Evolutionary conservation across 2,113 vertebrate species (phyloP).

Genomic region (Chaetura pelagica): DNA sequence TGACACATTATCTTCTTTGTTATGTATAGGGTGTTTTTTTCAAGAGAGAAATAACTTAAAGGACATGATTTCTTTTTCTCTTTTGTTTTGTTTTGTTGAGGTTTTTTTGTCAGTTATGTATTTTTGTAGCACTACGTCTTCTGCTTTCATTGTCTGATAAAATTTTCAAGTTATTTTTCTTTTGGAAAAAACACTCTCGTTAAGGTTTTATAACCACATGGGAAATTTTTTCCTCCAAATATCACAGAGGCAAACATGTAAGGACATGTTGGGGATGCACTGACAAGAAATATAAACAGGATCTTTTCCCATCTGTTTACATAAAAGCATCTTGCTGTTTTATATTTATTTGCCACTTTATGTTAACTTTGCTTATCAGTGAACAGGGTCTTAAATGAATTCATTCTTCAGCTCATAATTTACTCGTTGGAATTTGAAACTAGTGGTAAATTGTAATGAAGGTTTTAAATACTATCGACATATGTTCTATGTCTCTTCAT

Average conservation of each 20-base stretch:
- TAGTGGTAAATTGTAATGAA: background rate
- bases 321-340: background rate
- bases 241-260: background rate
- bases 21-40: background rate
- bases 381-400: background rate
- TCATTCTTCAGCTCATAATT: constrained; percentile 1
- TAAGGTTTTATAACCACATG: background rate
- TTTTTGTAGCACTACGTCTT: background rate
- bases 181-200: background rate
- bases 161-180: background rate
- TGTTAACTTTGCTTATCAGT: constrained; percentile 12
- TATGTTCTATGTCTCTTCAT: background rate
- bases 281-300: constrained; percentile 36
- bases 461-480: background rate
- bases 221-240: background rate
- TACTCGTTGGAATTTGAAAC: constrained; percentile 12
- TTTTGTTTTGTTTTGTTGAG: background rate
- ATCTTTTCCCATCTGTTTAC: background rate
- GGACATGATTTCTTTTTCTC: background rate
- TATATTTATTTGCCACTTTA: background rate
- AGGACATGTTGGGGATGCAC: background rate
- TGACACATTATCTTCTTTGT: background rate
- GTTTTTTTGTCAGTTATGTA: background rate
- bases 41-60: background rate
- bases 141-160: background rate